phyloP scores from a whole-genome alignment of 2,888 invertebrate species.

The Pyrrhosoma nymphula region DNA sequence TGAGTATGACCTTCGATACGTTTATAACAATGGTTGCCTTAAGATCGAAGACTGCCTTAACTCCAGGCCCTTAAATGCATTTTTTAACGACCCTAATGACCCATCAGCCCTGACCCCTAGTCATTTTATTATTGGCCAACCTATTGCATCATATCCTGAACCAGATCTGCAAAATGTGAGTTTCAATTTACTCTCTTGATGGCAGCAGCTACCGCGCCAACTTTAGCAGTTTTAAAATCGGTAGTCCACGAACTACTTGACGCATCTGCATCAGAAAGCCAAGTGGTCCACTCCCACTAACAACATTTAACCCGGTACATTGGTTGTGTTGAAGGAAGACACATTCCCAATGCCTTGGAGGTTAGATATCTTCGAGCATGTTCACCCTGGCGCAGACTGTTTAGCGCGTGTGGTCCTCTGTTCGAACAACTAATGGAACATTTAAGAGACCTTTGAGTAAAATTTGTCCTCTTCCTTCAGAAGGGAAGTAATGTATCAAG shows the following conservation, averaged over 20 bases:
- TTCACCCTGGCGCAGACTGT: too few relatives aligned
- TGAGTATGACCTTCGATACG: not conserved
- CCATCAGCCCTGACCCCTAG: not conserved
- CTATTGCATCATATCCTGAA: not conserved
- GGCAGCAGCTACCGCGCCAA: slow-evolving; percentile 37
- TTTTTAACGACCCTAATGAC: not conserved
- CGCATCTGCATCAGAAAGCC: too few relatives aligned
- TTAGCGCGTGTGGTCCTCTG: not conserved
- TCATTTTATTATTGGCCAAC: not conserved
- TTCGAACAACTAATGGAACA: not conserved
- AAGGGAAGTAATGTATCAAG: not conserved
- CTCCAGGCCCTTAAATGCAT: not conserved
- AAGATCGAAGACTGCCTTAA: not conserved
- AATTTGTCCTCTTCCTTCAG: too few relatives aligned
- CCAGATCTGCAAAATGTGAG: slow-evolving; percentile 13
- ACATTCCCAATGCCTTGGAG: not conserved
- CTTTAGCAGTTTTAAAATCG: not conserved
- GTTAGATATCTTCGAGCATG: not conserved
- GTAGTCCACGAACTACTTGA: too few relatives aligned
- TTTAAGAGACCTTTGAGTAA: slow-evolving; percentile 7
- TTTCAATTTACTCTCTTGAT: not conserved
- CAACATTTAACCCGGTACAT: not conserved
- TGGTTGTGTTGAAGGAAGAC: not conserved
- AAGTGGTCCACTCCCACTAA: too few relatives aligned
- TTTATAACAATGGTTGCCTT: not conserved